Percentiles rank a stretch among this genome's conserved stretches.
Evolutionary conservation across 2,888 invertebrate genomes (phyloP).

Genomic region (Lutraria lutraria): DNA sequence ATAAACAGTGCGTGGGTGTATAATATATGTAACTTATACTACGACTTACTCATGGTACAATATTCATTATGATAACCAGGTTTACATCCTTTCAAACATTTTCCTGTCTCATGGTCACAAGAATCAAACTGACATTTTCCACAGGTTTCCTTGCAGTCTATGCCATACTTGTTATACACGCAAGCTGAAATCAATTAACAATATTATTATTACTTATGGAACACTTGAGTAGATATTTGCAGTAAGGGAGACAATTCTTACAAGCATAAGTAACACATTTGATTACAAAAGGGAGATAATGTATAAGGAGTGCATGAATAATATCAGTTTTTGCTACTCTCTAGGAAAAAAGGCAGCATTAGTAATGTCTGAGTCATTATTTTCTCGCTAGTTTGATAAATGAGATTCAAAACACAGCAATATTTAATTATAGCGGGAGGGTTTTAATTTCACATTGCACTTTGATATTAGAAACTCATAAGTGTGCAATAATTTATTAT

Average conservation of each 20-base stretch:
- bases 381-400: neutral
- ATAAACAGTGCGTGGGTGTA: no score
- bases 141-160: conserved; percentile 75
- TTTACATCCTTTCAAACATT: conserved; percentile 76
- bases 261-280: neutral
- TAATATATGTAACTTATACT: no score
- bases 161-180: conserved; percentile 72
- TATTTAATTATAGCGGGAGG: neutral
- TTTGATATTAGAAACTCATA: neutral
- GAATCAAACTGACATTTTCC: conserved; percentile 75
- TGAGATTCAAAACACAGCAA: neutral
- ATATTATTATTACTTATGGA: neutral
- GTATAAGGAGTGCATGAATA: no score
- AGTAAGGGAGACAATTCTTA: neutral
- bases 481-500: no score
- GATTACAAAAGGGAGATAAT: no score
- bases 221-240: neutral
- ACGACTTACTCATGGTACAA: conserved; percentile 70
- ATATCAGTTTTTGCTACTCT: neutral
- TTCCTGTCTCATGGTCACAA: conserved; percentile 77
- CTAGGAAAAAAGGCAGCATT: neutral
- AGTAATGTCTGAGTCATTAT: neutral
- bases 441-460: neutral
- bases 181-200: conserved; percentile 70
- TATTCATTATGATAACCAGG: conserved; percentile 74